A percentile compares a stretch with the other conserved stretches of the same genome.
These are phyloP conservation scores for Thunnus albacares DNA, from an alignment of 2,797 vertebrate genomes.

Conservation along the genomic window DNA sequence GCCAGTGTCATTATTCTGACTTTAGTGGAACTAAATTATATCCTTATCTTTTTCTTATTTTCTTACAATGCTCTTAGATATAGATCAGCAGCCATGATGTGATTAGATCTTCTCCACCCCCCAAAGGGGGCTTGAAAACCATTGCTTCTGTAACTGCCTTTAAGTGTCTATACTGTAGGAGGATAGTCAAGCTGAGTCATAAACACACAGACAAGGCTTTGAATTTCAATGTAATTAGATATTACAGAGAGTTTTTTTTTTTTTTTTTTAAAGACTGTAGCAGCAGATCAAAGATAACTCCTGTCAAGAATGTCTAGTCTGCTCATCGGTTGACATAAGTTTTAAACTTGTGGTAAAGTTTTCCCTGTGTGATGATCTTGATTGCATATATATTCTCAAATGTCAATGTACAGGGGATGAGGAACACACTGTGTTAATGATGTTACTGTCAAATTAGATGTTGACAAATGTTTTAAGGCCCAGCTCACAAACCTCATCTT, in stretches of 20 bases:
- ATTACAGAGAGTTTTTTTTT: background rate
- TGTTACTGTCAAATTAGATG: background rate
- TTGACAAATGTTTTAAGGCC: no score
- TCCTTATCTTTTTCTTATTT: conserved; percentile 60
- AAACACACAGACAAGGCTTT: conserved; percentile 32
- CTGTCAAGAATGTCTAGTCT: background rate
- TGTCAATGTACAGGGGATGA: background rate
- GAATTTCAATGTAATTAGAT: conserved; percentile 23
- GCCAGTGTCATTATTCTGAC: conserved; percentile 54
- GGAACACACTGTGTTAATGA: background rate
- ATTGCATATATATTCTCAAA: background rate
- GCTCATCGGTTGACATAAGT: background rate
- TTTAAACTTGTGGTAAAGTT: background rate
- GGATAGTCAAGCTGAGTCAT: conserved; percentile 21
- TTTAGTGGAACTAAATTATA: conserved; percentile 59
- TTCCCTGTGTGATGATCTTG: background rate
- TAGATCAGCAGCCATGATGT: conserved; percentile 54
- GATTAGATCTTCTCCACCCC: conserved; percentile 38
- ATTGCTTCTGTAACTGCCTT: conserved; percentile 25
- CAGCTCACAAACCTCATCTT: background rate
- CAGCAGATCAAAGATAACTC: background rate
- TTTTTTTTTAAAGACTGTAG: conserved; percentile 6
- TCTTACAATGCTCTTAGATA: conserved; percentile 51
- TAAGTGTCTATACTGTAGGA: conserved; percentile 15
- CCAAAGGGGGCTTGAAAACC: conserved; percentile 17